Percentiles rank a stretch among this genome's conserved stretches.
These are phyloP conservation scores for Bombus impatiens DNA, from an alignment of 1,140 invertebrate species.

Conservation along the genomic window DNA sequence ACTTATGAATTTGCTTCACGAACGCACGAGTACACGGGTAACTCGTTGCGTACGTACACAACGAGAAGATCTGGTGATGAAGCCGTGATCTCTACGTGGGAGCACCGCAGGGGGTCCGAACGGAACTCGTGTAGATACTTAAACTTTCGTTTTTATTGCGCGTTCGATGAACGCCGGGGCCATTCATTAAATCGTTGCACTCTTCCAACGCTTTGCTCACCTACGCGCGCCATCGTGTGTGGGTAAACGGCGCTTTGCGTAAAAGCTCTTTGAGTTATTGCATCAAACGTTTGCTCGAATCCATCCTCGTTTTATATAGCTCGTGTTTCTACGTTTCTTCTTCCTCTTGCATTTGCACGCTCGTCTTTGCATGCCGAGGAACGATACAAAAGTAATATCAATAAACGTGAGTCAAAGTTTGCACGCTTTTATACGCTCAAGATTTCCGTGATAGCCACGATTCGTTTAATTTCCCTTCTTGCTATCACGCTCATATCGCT, in stretches of 20 bases:
- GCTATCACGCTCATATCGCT: slow-evolving; percentile 30
- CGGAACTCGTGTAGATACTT: slow-evolving; percentile 71
- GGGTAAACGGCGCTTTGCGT: not conserved
- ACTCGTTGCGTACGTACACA: slow-evolving; percentile 31
- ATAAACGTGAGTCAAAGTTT: slow-evolving; percentile 15
- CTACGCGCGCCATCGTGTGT: not conserved
- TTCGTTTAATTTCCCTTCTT: slow-evolving; percentile 49
- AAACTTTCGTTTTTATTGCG: slow-evolving; percentile 69
- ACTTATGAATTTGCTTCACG: slow-evolving; percentile 68
- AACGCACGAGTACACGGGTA: slow-evolving; percentile 31
- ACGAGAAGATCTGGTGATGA: slow-evolving; percentile 60
- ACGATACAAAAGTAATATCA: not conserved
- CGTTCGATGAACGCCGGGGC: slow-evolving; percentile 64
- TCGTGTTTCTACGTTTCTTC: not conserved
- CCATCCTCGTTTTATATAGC: not conserved
- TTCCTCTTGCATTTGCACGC: not conserved
- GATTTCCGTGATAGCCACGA: not conserved
- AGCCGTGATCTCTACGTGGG: slow-evolving; percentile 73
- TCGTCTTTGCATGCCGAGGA: not conserved
- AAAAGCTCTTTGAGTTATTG: slow-evolving; percentile 6
- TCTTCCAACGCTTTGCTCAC: not conserved
- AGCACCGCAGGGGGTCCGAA: slow-evolving; percentile 72
- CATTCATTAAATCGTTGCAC: slow-evolving; percentile 67
- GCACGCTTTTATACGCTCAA: not conserved
- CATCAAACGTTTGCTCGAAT: not conserved